Conservation (phyloP, 2,113 vertebrate genomes). For the Trogon melanurus region DNA sequence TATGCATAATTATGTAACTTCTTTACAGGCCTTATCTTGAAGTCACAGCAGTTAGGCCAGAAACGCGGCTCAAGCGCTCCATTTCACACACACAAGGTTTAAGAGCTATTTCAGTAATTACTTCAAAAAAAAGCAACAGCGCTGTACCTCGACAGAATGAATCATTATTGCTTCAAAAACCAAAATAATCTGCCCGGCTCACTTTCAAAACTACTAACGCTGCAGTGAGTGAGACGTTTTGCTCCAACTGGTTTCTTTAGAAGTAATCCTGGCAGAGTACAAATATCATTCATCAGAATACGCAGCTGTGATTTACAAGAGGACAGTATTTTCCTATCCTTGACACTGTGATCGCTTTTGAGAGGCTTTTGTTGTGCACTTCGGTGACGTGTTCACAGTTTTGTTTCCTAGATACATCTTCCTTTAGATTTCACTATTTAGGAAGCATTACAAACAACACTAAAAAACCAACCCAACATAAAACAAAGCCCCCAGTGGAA, state of each 20-base stretch:
- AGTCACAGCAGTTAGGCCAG: background rate
- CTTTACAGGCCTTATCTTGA: background rate
- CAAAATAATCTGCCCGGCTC: background rate
- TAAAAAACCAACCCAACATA: background rate
- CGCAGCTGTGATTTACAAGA: background rate
- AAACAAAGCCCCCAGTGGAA: background rate
- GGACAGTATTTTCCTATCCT: background rate
- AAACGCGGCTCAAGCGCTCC: background rate
- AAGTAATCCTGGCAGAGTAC: background rate
- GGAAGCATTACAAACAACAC: background rate
- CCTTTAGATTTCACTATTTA: background rate
- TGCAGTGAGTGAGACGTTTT: background rate
- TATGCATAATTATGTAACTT: background rate
- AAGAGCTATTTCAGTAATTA: background rate
- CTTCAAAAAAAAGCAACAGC: background rate
- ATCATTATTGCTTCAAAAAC: background rate
- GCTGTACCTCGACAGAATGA: background rate
- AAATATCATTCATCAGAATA: background rate
- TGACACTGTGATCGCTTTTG: background rate
- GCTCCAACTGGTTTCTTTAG: background rate
- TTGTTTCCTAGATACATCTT: background rate
- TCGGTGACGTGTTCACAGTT: background rate
- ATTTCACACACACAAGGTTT: background rate
- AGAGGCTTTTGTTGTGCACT: background rate
- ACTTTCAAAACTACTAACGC: background rate